A percentile compares a stretch with the other conserved stretches of the same genome.
Evolutionary conservation across 2,113 vertebrate genomes (phyloP).

Genomic region (Urocynchramus pylzowi): DNA sequence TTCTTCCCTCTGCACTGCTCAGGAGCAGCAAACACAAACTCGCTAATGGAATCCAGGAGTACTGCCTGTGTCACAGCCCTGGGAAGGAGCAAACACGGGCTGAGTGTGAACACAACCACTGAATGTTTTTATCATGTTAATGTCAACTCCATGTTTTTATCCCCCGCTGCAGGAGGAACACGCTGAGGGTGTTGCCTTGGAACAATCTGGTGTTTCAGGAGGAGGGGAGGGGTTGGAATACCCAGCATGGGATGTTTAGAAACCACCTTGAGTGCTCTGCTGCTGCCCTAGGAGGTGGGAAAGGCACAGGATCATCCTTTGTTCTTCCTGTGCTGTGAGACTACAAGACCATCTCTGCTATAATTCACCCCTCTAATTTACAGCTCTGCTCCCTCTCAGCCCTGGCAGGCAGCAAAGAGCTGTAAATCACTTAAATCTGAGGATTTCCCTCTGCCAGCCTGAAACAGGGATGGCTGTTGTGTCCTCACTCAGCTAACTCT

Average conservation of each 20-base stretch:
- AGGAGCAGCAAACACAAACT: not conserved
- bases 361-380: not conserved
- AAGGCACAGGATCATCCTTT: not conserved
- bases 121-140: not conserved
- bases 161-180: not conserved
- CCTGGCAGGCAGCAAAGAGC: not conserved
- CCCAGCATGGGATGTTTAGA: not conserved
- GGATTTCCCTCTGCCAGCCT: not conserved
- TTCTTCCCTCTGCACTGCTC: not conserved
- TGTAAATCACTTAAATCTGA: not conserved
- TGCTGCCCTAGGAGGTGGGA: not conserved
- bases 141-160: not conserved
- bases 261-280: not conserved
- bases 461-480: no score
- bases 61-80: not conserved
- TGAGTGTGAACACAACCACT: not conserved
- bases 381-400: not conserved
- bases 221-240: not conserved
- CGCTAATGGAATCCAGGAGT: not conserved
- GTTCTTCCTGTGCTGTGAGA: not conserved
- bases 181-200: not conserved
- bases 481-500: no score
- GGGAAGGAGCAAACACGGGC: not conserved
- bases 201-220: not conserved
- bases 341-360: not conserved